A percentile compares a stretch with the other conserved stretches of the same genome.
These are phyloP conservation scores for Euthynnus affinis DNA, from an alignment of 2,797 vertebrate genomes.

Conservation along the genomic window DNA sequence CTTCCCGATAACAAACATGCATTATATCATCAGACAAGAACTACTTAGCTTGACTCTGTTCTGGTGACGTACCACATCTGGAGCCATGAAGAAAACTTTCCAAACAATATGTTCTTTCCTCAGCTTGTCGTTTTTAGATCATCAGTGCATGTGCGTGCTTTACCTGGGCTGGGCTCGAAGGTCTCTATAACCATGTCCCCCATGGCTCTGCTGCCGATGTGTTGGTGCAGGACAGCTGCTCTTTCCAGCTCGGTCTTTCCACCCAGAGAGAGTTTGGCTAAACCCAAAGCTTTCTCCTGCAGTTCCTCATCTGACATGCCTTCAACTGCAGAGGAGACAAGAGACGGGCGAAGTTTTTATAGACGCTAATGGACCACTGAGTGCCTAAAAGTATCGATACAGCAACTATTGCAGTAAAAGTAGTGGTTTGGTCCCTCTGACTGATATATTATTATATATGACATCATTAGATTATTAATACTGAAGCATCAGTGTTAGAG, in stretches of 20 bases:
- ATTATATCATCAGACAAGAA: no score
- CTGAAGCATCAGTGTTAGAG: no score
- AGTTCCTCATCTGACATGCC: conserved; percentile 91
- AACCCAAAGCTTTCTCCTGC: conserved; percentile 87
- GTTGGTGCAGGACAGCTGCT: conserved; percentile 91
- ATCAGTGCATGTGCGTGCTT: neutral
- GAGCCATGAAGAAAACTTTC: neutral
- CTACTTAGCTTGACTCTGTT: neutral
- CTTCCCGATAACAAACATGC: no score
- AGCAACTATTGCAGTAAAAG: no score
- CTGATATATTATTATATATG: no score
- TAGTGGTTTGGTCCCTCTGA: no score
- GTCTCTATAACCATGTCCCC: conserved; percentile 97
- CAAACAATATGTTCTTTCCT: neutral
- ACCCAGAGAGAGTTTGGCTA: conserved; percentile 85
- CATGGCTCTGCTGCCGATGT: conserved; percentile 96
- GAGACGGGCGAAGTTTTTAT: neutral
- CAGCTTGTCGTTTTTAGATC: neutral
- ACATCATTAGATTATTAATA: no score
- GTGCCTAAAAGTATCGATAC: no score
- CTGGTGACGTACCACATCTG: no score
- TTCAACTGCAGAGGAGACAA: conserved; percentile 76
- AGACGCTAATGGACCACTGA: neutral
- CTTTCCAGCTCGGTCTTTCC: conserved; percentile 91
- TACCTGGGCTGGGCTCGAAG: conserved; percentile 89